Evolutionary conservation across 2,113 vertebrate species (phyloP).

Genomic region (Melanocharis versteri): DNA sequence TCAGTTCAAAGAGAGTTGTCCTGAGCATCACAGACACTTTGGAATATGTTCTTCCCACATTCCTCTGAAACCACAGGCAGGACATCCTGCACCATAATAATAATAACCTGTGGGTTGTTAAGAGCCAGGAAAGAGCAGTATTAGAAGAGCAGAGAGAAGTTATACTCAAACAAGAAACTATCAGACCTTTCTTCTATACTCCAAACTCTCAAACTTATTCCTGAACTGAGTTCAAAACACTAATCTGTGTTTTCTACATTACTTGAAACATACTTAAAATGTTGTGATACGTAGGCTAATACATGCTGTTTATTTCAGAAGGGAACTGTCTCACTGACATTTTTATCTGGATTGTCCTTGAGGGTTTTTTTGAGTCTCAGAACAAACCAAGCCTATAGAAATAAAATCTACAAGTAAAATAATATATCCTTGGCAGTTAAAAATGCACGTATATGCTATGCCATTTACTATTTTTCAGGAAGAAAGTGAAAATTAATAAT

Average conservation of each 20-base stretch:
- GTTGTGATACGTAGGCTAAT: neutral
- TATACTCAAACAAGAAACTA: neutral
- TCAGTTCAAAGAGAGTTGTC: conserved; percentile 4
- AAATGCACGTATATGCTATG: neutral
- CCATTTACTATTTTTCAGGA: neutral
- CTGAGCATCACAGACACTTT: neutral
- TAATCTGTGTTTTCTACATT: neutral
- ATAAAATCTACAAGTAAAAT: neutral
- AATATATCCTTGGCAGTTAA: neutral
- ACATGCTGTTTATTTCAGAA: neutral
- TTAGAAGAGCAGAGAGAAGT: neutral
- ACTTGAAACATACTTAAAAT: neutral
- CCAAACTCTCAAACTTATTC: neutral
- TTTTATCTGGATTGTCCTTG: neutral
- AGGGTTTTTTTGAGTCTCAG: neutral
- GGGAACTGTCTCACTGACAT: neutral
- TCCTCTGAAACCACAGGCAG: conserved; percentile 7
- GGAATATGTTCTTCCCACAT: neutral
- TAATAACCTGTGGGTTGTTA: neutral
- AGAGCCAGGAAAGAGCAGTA: neutral
- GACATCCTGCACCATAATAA: neutral
- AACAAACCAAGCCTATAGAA: neutral
- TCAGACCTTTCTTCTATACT: neutral
- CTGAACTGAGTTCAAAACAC: neutral
- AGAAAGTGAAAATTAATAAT: neutral